Conservation (phyloP, 2,113 vertebrate genomes). For the Notothenia coriiceps region DNA sequence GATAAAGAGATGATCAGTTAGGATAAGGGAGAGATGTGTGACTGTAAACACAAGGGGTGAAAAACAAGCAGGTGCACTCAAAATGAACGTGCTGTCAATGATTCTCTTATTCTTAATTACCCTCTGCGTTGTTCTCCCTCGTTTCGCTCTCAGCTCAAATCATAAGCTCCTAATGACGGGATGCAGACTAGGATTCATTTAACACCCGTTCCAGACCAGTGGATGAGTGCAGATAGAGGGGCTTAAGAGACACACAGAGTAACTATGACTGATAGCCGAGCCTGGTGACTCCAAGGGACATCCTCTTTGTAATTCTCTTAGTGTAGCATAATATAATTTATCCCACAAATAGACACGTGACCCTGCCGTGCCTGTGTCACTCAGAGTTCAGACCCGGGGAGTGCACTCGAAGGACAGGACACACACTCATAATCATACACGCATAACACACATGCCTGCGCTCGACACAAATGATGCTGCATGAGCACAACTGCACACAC, state of each 20-base stretch:
- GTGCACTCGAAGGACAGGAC: constrained; percentile 70
- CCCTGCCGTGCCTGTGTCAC: constrained; percentile 78
- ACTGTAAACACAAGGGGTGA: constrained; percentile 37
- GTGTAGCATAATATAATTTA: constrained; percentile 82
- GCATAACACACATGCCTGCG: constrained; percentile 36
- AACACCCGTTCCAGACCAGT: constrained; percentile 77
- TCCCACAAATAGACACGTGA: constrained; percentile 82
- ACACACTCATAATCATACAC: constrained; percentile 57
- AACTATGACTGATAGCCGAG: constrained; percentile 80
- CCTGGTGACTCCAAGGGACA: constrained; percentile 78
- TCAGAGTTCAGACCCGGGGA: constrained; percentile 75
- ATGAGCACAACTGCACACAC: constrained; percentile 31
- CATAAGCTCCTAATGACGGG: constrained; percentile 73
- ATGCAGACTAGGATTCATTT: constrained; percentile 75
- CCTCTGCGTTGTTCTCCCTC: constrained; percentile 21
- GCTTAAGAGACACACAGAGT: constrained; percentile 75
- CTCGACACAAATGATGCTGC: constrained; percentile 31
- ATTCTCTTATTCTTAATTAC: constrained; percentile 48
- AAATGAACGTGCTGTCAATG: constrained; percentile 11
- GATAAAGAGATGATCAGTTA: constrained; percentile 18
- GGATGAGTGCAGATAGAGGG: constrained; percentile 73
- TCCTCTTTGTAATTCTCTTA: constrained; percentile 84
- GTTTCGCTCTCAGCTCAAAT: constrained; percentile 55
- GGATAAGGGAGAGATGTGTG: constrained; percentile 18
- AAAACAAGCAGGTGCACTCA: constrained; percentile 2